Evolutionary conservation across 2,888 invertebrate genomes (phyloP), one percentile per base, ranked within the genome.

Genomic region (Apodemia mormo): DNA sequence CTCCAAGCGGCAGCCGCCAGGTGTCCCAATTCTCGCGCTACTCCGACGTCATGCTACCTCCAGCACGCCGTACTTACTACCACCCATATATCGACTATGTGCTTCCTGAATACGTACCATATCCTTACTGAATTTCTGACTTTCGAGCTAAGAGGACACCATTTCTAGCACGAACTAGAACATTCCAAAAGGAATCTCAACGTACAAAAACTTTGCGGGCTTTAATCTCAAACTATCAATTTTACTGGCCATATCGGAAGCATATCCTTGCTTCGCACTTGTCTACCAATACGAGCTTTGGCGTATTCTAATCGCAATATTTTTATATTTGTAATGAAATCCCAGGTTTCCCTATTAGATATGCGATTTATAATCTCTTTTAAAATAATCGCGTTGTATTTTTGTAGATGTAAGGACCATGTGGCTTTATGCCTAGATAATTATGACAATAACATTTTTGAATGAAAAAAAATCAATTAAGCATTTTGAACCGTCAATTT

Each of bases 21-120:
- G 83, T 90, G 69, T 89, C 89, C 1, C 92, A 93, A 77, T 93
- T 93, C 86, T 90, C 90, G 1, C 92, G 92, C 78, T 93, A 93
- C 85, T 91, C 93, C 7, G 93, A 92, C 80, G 85, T 86, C 72
- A 89, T 92, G 88, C 78, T 89, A 73, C 92, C 91, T 0, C 90
- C 91, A 0, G 79, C 76, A 0, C 92, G 92, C 73, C 92, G 92
- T 78, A 81, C 84, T 65, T 80, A 81, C 79, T 87, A 86, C 82
- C 88, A 85, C 78, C 91, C 90, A 66, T 87, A 85, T 81, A 80
- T 84, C 78, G 89, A 89, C 71, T 85, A 85, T 80, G 81, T 81
- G 49, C 81, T 83, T 67, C 89, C 90, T n/a, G 90, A 92, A 69
- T 84, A 81, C 75, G 72, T 85, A 74, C 89, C 89, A 72, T 88